phyloP scores from a whole-genome alignment of 1,140 invertebrate genomes.

The Cotesia glomerata region DNA sequence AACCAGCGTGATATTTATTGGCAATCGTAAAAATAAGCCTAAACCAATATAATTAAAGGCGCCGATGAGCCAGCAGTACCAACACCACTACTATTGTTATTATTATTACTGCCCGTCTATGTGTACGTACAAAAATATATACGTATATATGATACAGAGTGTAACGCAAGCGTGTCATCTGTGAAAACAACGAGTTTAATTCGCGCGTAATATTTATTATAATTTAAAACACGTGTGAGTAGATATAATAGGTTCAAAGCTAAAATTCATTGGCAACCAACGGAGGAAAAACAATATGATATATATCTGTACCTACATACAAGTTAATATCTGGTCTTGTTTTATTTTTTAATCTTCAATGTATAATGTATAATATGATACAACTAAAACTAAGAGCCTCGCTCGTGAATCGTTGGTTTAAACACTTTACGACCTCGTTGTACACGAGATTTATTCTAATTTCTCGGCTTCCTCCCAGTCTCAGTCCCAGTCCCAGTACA shows the following conservation, averaged over 20 bases:
- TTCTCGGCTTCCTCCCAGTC: slow-evolving; percentile 23
- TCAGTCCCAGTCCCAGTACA: background rate
- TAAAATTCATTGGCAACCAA: background rate
- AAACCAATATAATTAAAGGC: slow-evolving; percentile 50
- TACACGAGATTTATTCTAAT: slow-evolving; percentile 40
- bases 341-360: slow-evolving; percentile 2
- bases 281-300: slow-evolving; percentile 6
- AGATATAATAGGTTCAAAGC: slow-evolving; percentile 4
- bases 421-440: slow-evolving; percentile 39
- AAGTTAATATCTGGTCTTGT: background rate
- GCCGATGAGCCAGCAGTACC: slow-evolving; percentile 28
- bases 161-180: slow-evolving; percentile 44
- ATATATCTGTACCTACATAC: background rate
- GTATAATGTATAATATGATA: background rate
- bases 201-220: slow-evolving; percentile 50
- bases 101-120: background rate
- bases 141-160: background rate
- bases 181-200: slow-evolving; percentile 52
- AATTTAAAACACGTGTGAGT: slow-evolving; percentile 50
- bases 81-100: background rate
- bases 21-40: slow-evolving; percentile 41
- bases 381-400: slow-evolving; percentile 8
- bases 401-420: slow-evolving; percentile 20
- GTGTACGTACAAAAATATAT: background rate
- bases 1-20: slow-evolving; percentile 44